phyloP scores from a whole-genome alignment of 2,797 vertebrate genomes.

The Chromis chromis region DNA sequence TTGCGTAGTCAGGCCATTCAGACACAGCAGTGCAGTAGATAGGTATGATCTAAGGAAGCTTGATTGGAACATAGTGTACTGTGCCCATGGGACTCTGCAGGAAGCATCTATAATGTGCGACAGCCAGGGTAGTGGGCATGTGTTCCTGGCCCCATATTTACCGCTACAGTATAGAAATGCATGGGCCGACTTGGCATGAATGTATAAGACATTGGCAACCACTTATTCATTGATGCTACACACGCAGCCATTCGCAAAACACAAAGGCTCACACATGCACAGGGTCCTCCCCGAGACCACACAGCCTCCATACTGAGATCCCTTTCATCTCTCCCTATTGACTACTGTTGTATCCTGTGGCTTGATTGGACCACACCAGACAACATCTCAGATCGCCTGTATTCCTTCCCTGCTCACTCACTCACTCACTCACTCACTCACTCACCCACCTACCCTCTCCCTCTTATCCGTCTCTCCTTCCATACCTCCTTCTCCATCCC shows the following conservation, averaged over 20 bases:
- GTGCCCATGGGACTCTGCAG: conserved; percentile 62
- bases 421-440: conserved; percentile 17
- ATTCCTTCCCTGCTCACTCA: conserved; percentile 48
- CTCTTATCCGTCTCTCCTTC: conserved; percentile 31
- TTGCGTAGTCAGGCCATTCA: conserved; percentile 41
- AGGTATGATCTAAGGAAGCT: conserved; percentile 64
- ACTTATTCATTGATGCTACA: conserved; percentile 35
- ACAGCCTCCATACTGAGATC: conserved; percentile 69
- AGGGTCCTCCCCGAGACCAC: conserved; percentile 67
- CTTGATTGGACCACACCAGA: conserved; percentile 82
- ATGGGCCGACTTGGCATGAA: conserved; percentile 40
- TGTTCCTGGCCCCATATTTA: conserved; percentile 56
- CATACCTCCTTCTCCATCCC: conserved; percentile 50
- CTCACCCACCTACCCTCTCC: conserved; percentile 22
- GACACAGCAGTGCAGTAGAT: conserved; percentile 20
- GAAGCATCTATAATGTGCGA: conserved; percentile 58
- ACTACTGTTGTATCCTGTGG: conserved; percentile 80
- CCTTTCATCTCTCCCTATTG: conserved; percentile 82
- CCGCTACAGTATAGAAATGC: conserved; percentile 42
- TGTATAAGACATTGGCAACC: conserved; percentile 61
- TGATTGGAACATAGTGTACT: conserved; percentile 64
- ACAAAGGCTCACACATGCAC: conserved; percentile 59
- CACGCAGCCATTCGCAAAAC: conserved; percentile 32
- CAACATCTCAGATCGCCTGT: conserved; percentile 68
- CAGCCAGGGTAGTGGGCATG: conserved; percentile 41